phyloP scores from a whole-genome alignment of 2,888 invertebrate genomes.

The Pseudococcus viburni region DNA sequence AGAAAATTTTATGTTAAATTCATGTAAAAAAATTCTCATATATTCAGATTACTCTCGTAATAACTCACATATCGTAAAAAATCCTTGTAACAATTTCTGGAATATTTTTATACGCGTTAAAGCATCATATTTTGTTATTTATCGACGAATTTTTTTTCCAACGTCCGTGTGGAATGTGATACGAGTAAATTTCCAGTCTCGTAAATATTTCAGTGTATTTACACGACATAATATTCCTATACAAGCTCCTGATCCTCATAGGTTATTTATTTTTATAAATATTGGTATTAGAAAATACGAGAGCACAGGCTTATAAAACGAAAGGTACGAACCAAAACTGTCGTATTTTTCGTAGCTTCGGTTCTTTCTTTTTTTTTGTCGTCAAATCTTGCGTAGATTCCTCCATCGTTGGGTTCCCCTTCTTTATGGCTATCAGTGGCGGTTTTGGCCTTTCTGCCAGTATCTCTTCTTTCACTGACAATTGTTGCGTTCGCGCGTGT shows the following conservation, averaged over 20 bases:
- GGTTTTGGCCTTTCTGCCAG: constrained; percentile 51
- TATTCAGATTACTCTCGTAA: not conserved
- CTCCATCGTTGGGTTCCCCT: constrained; percentile 33
- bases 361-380: not conserved
- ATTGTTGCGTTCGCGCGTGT: constrained; percentile 64
- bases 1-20: not conserved
- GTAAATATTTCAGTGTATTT: not conserved
- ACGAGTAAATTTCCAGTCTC: not conserved
- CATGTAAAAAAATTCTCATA: not conserved
- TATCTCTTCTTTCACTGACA: constrained; percentile 59
- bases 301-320: not conserved
- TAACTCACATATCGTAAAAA: not conserved
- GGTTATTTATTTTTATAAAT: not conserved
- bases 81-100: not conserved
- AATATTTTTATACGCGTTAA: not conserved
- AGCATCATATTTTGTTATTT: not conserved
- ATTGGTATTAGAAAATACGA: not conserved
- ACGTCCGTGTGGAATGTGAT: not conserved
- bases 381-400: constrained; percentile 44
- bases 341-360: constrained; percentile 8
- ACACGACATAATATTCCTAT: not conserved
- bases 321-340: not conserved
- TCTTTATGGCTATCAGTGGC: constrained; percentile 42
- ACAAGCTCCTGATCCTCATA: not conserved
- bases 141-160: not conserved